phyloP scores from a whole-genome alignment of 2,888 invertebrate species.

The Amphimallon solstitiale region DNA sequence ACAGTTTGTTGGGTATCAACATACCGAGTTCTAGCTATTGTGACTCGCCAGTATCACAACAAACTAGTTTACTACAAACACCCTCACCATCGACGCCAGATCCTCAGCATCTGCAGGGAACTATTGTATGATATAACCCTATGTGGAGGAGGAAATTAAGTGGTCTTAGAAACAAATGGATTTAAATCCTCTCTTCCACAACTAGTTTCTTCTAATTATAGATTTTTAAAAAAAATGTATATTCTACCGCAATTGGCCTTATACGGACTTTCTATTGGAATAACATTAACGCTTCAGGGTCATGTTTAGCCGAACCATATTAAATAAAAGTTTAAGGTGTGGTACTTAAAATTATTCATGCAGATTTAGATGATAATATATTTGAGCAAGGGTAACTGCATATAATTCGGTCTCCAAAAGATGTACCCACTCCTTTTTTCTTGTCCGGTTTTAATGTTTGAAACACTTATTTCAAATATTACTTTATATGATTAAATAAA shows the following conservation, averaged over 20 bases:
- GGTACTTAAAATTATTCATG: background rate
- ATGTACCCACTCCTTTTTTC: too few relatives aligned
- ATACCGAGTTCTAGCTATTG: slow-evolving; percentile 53
- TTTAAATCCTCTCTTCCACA: slow-evolving; percentile 68
- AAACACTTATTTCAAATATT: too few relatives aligned
- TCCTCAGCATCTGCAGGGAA: slow-evolving; percentile 85
- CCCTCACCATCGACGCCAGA: slow-evolving; percentile 64
- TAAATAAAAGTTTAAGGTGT: background rate
- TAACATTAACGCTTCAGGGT: slow-evolving; percentile 51
- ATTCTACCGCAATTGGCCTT: slow-evolving; percentile 60
- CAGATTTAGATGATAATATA: background rate
- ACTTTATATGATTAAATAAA: too few relatives aligned
- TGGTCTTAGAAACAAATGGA: slow-evolving; percentile 80
- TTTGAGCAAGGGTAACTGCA: too few relatives aligned
- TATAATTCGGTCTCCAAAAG: too few relatives aligned
- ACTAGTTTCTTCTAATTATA: slow-evolving; percentile 47
- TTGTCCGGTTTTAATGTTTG: too few relatives aligned
- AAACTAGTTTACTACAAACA: slow-evolving; percentile 65
- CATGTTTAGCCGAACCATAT: background rate
- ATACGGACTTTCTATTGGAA: slow-evolving; percentile 56
- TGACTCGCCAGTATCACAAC: slow-evolving; percentile 62
- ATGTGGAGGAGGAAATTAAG: slow-evolving; percentile 91
- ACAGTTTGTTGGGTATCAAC: slow-evolving; percentile 56
- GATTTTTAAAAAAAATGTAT: slow-evolving; percentile 22
- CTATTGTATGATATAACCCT: slow-evolving; percentile 94